Conservation (phyloP, 1,140 invertebrate genomes). For the Zaprionus capensis region DNA sequence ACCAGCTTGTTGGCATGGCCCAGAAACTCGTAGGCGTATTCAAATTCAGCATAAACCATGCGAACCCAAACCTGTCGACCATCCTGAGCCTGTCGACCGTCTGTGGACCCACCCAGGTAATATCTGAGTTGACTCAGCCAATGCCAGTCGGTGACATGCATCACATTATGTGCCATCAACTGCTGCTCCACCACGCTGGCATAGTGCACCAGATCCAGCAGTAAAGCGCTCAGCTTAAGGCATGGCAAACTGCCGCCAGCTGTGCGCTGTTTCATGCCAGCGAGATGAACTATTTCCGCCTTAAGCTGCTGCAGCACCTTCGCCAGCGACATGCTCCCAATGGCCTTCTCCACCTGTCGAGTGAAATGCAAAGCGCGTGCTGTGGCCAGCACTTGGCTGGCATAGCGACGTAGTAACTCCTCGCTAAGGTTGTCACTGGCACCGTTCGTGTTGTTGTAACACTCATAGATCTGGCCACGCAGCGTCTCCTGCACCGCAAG, state of each 20-base stretch:
- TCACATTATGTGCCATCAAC: constrained; percentile 89
- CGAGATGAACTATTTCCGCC: constrained; percentile 77
- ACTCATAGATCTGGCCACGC: constrained; percentile 88
- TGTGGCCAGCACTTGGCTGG: constrained; percentile 93
- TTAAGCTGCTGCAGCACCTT: constrained; percentile 83
- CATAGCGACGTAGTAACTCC: constrained; percentile 90
- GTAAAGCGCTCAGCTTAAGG: constrained; percentile 90
- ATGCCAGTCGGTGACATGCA: constrained; percentile 90
- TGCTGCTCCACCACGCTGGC: constrained; percentile 91
- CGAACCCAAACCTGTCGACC: constrained; percentile 85
- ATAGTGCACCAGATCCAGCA: constrained; percentile 97
- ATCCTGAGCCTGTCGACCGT: constrained; percentile 78
- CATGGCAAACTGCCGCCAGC: constrained; percentile 51
- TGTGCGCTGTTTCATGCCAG: constrained; percentile 63
- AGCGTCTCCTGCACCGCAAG: constrained; percentile 93
- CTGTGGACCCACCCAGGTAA: constrained; percentile 73
- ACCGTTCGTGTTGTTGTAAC: constrained; percentile 85
- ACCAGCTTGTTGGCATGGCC: constrained; percentile 96
- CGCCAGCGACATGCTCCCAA: constrained; percentile 88
- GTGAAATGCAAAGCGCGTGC: constrained; percentile 92
- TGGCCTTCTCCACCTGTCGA: constrained; percentile 91
- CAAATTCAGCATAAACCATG: constrained; percentile 96
- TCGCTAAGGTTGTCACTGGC: constrained; percentile 84
- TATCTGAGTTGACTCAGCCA: constrained; percentile 98
- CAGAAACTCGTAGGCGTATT: constrained; percentile 99